phyloP scores from a whole-genome alignment of 2,797 vertebrate species.

The Centroberyx gerrardi region DNA sequence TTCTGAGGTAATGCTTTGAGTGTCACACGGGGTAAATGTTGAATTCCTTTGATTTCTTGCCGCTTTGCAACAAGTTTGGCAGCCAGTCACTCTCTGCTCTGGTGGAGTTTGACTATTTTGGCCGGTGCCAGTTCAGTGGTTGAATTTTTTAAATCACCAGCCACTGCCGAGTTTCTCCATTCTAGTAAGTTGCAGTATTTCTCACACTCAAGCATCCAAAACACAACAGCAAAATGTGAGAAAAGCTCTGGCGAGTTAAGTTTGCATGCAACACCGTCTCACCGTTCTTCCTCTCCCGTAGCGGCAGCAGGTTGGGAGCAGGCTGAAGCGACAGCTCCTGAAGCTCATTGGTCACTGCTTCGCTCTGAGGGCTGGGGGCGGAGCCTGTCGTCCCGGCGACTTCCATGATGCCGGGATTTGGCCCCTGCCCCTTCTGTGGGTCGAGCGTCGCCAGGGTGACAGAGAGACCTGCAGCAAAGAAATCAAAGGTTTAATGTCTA shows the following conservation, averaged over 20 bases:
- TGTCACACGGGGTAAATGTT: not conserved
- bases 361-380: conserved; percentile 91
- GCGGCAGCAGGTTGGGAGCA: conserved; percentile 85
- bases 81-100: not conserved
- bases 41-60: not conserved
- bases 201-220: not conserved
- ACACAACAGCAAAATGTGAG: not conserved
- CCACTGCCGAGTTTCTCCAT: too few relatives aligned
- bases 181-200: too few relatives aligned
- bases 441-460: conserved; percentile 88
- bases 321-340: conserved; percentile 93
- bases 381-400: conserved; percentile 76
- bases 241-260: not conserved
- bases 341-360: conserved; percentile 92
- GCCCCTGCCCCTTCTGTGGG: conserved; percentile 87
- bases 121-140: too few relatives aligned
- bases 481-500: not conserved
- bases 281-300: conserved; percentile 94
- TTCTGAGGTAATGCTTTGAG: not conserved
- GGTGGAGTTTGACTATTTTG: too few relatives aligned
- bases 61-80: not conserved
- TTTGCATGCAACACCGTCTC: conserved; percentile 37
- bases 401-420: conserved; percentile 82
- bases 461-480: conserved; percentile 76
- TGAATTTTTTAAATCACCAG: too few relatives aligned